Conservation (phyloP, 2,797 vertebrate genomes). For the Chiroxiphia lanceolata region DNA sequence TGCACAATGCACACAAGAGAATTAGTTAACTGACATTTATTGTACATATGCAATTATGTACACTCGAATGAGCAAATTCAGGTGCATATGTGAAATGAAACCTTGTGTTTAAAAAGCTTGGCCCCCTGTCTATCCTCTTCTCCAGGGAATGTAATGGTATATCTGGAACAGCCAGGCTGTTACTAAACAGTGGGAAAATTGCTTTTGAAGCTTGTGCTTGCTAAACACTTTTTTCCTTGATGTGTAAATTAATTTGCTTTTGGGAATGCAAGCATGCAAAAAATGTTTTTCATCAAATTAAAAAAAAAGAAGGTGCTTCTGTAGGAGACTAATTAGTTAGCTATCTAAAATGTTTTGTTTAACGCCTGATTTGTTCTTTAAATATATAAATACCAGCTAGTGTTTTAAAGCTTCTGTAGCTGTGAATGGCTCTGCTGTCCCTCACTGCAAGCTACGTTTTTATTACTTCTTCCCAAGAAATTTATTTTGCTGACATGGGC, state of each 20-base stretch:
- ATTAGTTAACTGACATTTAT: neutral
- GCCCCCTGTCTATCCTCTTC: neutral
- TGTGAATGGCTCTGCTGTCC: constrained; percentile 63
- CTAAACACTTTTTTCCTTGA: neutral
- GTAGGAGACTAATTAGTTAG: constrained; percentile 25
- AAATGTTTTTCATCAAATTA: neutral
- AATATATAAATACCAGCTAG: constrained; percentile 58
- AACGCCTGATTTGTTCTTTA: constrained; percentile 49
- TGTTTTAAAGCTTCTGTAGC: constrained; percentile 52
- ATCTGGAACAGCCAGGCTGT: neutral
- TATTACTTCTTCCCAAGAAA: constrained; percentile 63
- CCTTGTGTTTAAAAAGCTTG: neutral
- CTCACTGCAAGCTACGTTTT: constrained; percentile 39
- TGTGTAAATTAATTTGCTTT: constrained; percentile 1
- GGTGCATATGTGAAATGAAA: neutral
- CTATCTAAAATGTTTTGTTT: constrained; percentile 60
- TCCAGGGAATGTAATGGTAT: neutral
- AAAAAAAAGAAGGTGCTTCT: neutral
- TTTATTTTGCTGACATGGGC: constrained; percentile 68
- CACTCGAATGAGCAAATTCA: neutral
- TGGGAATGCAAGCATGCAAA: neutral
- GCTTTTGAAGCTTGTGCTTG: neutral
- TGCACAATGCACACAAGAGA: neutral
- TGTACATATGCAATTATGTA: neutral
- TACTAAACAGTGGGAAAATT: neutral